Conservation (phyloP, 2,888 invertebrate genomes). For the Drosophila lutescens region DNA sequence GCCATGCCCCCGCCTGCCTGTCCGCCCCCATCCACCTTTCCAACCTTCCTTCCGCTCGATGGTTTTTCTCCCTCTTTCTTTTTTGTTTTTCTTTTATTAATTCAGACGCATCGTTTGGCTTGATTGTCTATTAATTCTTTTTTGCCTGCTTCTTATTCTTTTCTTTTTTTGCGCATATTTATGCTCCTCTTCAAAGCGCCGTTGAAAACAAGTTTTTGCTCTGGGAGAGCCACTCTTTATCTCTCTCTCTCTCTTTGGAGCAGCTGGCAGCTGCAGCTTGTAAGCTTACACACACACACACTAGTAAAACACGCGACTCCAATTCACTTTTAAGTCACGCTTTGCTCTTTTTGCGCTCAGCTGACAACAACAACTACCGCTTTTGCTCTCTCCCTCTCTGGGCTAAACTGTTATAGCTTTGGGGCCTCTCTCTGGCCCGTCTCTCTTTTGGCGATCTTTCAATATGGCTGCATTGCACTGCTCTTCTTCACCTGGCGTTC, state of each 20-base stretch:
- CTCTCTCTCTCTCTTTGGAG: conserved; percentile 30
- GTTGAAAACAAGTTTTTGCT: conserved; percentile 74
- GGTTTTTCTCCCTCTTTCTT: conserved; percentile 12
- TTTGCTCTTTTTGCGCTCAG: conserved; percentile 72
- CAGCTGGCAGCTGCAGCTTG: conserved; percentile 77
- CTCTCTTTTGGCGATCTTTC: conserved; percentile 41
- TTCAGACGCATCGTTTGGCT: conserved; percentile 60
- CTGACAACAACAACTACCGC: conserved; percentile 61
- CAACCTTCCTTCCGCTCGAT: conserved; percentile 51
- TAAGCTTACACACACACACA: conserved; percentile 48
- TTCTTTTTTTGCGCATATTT: conserved; percentile 49
- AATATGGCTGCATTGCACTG: conserved; percentile 70
- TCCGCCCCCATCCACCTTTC: conserved; percentile 39
- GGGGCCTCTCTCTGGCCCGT: conserved; percentile 56
- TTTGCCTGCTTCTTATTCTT: conserved; percentile 42
- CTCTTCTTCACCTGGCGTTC: conserved; percentile 79
- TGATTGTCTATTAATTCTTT: conserved; percentile 73
- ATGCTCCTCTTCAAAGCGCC: conserved; percentile 76
- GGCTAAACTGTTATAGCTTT: conserved; percentile 73
- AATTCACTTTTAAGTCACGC: conserved; percentile 80
- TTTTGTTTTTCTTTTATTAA: conserved; percentile 43
- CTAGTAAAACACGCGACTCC: conserved; percentile 41
- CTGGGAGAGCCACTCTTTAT: conserved; percentile 26
- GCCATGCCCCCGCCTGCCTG: conserved; percentile 40
- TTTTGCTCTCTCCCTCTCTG: conserved; percentile 18